These are phyloP conservation scores for Malurus elegans DNA, from an alignment of 2,113 vertebrate genomes.

Conservation along the genomic window DNA sequence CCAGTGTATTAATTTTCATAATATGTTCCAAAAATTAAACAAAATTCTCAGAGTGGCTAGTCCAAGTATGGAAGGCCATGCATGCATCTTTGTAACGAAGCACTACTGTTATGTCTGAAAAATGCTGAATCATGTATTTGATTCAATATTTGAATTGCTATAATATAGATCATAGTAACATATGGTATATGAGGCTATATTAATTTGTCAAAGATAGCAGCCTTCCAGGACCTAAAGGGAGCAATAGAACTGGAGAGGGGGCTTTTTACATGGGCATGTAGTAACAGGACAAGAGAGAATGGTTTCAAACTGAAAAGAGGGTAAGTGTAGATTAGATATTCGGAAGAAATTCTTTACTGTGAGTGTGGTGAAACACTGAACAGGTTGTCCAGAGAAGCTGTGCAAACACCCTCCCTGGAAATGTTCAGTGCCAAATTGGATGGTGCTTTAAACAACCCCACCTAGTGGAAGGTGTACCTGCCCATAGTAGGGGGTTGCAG, in stretches of 20 bases:
- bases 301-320: not conserved
- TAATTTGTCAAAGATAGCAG: not conserved
- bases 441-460: not conserved
- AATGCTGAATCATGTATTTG: not conserved
- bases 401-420: not conserved
- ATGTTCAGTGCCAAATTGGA: not conserved
- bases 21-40: not conserved
- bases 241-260: not conserved
- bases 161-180: not conserved
- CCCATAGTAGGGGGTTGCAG: not conserved
- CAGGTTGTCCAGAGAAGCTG: not conserved
- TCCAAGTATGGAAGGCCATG: not conserved
- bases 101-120: not conserved
- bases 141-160: not conserved
- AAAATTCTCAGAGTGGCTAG: not conserved
- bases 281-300: not conserved
- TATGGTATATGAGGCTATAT: not conserved
- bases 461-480: not conserved
- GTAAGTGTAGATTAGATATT: not conserved
- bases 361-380: not conserved
- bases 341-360: not conserved
- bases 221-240: not conserved
- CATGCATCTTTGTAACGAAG: not conserved
- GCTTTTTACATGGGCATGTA: not conserved
- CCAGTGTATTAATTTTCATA: not conserved